A percentile compares a stretch with the other conserved stretches of the same genome.
phyloP scores from a whole-genome alignment of 1,140 invertebrate species.

The Drosophila funebris region DNA sequence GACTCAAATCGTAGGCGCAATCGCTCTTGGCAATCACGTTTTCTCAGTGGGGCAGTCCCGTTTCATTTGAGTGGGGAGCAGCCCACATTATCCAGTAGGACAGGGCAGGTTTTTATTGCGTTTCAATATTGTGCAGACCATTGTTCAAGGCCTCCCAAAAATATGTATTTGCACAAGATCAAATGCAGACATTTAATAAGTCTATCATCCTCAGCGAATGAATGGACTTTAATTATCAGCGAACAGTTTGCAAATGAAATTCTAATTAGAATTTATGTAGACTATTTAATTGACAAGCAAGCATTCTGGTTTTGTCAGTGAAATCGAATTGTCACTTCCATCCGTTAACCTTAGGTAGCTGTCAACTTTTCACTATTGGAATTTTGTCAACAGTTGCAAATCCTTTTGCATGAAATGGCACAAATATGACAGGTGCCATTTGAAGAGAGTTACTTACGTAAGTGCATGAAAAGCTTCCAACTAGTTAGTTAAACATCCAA shows the following conservation, averaged over 20 bases:
- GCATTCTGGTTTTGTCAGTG: neutral
- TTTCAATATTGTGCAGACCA: constrained; percentile 39
- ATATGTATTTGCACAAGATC: constrained; percentile 61
- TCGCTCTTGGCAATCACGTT: constrained; percentile 65
- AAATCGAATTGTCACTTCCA: constrained; percentile 11
- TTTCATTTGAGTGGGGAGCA: constrained; percentile 10
- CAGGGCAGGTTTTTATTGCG: constrained; percentile 59
- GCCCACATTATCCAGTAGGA: constrained; percentile 37
- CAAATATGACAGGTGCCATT: constrained; percentile 68
- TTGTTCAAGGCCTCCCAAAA: constrained; percentile 19
- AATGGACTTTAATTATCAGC: constrained; percentile 10
- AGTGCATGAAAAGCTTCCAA: constrained; percentile 19
- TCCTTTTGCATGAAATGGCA: constrained; percentile 54
- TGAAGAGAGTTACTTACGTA: constrained; percentile 40
- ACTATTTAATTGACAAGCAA: neutral
- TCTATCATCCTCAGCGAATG: neutral
- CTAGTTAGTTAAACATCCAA: constrained; percentile 32
- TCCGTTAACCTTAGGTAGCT: constrained; percentile 12
- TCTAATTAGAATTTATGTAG: neutral
- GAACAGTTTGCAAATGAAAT: constrained; percentile 16
- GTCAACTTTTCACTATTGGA: constrained; percentile 7
- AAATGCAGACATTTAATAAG: constrained; percentile 56
- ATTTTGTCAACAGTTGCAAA: constrained; percentile 43
- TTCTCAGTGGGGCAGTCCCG: constrained; percentile 49
- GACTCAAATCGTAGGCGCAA: constrained; percentile 30